These are phyloP conservation scores for Melanotaenia boesemani DNA, from an alignment of 2,797 vertebrate species.

Conservation along the genomic window DNA sequence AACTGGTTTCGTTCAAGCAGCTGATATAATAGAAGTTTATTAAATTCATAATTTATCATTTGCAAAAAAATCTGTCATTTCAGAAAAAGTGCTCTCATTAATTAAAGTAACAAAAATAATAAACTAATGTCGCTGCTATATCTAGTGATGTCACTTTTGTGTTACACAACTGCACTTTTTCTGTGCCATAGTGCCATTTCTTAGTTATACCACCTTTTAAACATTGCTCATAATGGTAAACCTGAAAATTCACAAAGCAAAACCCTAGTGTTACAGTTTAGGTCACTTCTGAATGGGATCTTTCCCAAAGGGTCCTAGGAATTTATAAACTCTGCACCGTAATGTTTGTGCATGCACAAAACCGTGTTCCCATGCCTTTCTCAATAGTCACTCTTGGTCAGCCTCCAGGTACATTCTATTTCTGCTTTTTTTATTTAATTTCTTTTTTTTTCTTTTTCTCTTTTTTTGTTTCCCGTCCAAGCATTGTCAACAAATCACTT, in stretches of 20 bases:
- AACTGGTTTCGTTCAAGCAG: background rate
- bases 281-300: constrained; percentile 54
- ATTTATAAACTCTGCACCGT: constrained; percentile 61
- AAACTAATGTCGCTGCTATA: background rate
- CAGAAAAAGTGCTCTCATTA: background rate
- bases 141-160: constrained; percentile 18
- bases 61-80: background rate
- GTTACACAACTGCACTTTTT: constrained; percentile 29
- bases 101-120: background rate
- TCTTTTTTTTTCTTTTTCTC: background rate
- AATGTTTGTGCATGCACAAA: constrained; percentile 40
- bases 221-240: constrained; percentile 52
- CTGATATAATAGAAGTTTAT: background rate
- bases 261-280: constrained; percentile 62
- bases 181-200: constrained; percentile 41
- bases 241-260: constrained; percentile 51
- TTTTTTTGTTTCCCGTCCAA: constrained; percentile 38
- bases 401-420: constrained; percentile 33
- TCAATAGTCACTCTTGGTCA: constrained; percentile 41
- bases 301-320: constrained; percentile 58
- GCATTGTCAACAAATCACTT: constrained; percentile 72
- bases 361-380: constrained; percentile 61
- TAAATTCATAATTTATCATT: background rate
- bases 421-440: constrained; percentile 7
- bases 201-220: constrained; percentile 44